Evolutionary conservation across 2,888 invertebrate genomes (phyloP), one percentile per base, ranked within the genome.

Genomic region (Ashinkailepas kermadecensis): DNA sequence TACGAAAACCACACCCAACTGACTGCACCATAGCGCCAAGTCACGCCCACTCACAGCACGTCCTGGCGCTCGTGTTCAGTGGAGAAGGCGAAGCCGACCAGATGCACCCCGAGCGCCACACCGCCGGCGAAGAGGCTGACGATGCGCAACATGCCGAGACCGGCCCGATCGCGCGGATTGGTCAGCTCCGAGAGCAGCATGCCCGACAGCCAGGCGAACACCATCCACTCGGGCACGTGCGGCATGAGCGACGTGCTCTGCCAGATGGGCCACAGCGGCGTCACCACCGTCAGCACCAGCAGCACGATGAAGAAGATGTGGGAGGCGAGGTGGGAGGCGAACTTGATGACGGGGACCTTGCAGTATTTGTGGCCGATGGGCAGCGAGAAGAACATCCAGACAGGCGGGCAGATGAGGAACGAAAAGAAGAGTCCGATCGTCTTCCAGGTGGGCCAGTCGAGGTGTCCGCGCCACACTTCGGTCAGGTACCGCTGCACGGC

Each of bases 311-410:
- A 92, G 89, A 98, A 98, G 86, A 99, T 93, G 89, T 99, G 99
- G 12, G 99, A 98, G 56, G 99, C 98, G 86, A 99, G 91, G 89
- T 99, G 99, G 78, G 98, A 97, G 95, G 99, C 98, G 89, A 99
- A 99, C 89, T 99, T 99, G 87, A 99, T 97, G 87, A 99, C 98
- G 82, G 99, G 99, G 86, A 99, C 96, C 90, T 97, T 96, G 90
- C 97, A 95, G 89, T 95, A 97, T 88, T 94, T 94, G 89, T 97
- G 96, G 74, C 95, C 95, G 87, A 97, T 89, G 81, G 98, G 98
- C 87, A 98, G 92, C 82, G 97, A 97, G 88, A 98, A 96, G 81
- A 94, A 93, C 85, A 98, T 90, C 98, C 98, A 99, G 62, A 99
- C 93, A 11, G 98, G 96, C 67, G 99, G 99, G 87, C 96, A 96